These are phyloP conservation scores for Diaperis boleti DNA, from an alignment of 2,888 invertebrate genomes.

Conservation along the genomic window DNA sequence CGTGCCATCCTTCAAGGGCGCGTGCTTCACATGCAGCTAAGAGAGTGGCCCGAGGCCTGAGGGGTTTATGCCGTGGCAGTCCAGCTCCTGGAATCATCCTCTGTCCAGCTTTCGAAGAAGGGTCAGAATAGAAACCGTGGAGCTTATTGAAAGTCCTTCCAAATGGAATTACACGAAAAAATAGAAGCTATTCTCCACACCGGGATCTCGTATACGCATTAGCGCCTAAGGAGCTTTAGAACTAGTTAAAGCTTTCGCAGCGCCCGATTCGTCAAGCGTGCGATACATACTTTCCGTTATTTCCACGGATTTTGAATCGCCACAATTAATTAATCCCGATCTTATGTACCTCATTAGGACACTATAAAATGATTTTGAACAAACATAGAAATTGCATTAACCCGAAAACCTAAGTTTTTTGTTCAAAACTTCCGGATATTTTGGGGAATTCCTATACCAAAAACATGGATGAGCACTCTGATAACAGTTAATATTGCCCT, in stretches of 20 bases:
- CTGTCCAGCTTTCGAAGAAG: constrained; percentile 15
- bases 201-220: constrained; percentile 19
- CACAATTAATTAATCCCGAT: constrained; percentile 22
- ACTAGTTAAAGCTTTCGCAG: constrained; percentile 32
- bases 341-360: constrained; percentile 18
- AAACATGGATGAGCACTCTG: constrained; percentile 40
- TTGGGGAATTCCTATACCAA: constrained; percentile 19
- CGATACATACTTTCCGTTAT: constrained; percentile 28
- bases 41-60: constrained; percentile 28
- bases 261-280: constrained; percentile 25
- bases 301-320: constrained; percentile 19
- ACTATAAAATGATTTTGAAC: constrained; percentile 36
- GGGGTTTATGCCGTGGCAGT: constrained; percentile 25
- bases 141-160: constrained; percentile 42
- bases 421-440: constrained; percentile 16
- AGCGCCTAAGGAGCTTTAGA: constrained; percentile 39
- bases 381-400: constrained; percentile 43
- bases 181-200: constrained; percentile 34
- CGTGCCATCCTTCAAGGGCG: constrained; percentile 60
- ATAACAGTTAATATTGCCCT: constrained; percentile 31
- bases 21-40: constrained; percentile 58
- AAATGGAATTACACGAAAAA: constrained; percentile 46
- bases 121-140: constrained; percentile 25
- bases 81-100: constrained; percentile 13
- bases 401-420: constrained; percentile 33